Evolutionary conservation across 1,140 invertebrate species (phyloP), one percentile per base, ranked within the genome.

Genomic region (Hyphantria cunea): DNA sequence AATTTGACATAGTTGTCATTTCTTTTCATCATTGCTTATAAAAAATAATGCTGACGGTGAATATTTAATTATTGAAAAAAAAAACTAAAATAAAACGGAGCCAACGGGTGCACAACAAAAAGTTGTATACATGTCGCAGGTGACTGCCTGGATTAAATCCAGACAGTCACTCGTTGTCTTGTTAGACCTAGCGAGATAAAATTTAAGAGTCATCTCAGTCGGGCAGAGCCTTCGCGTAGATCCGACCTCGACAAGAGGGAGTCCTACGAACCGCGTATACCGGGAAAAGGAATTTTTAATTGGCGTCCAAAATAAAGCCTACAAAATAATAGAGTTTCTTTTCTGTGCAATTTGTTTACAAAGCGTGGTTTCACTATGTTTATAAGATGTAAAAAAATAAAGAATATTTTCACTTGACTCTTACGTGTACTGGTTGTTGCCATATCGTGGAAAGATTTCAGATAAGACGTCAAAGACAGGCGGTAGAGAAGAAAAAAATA

Each of bases 201-300:
- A 83, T 79, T 83, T 81, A 80, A 80, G 74, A 76, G 74, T 74
- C 74, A 75, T 78, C 71, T 72, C 70, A 44, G 66, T 63, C 68
- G 67, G 64, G 62, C 60, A 59, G 17, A 62, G 66, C 68, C 67
- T 72, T 64, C 71, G 76, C 72, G 72, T 71, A 81, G 76, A 80
- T 76, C 77, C 74, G 73, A 69, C 65, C 65, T 66, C 71, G 70
- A 82, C 76, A 82, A 78, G 77, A 73, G 72, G 45, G 66, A 65
- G 53, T 70, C 70, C 70, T 58, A 59, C 66, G 70, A 74, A 76
- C 67, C 66, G 66, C 51, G 71, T 69, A 74, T 64, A 70, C 65
- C 69, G 70, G 70, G 70, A 83, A 82, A 81, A 79, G 71, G 78
- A 78, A 80, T 84, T 86, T 86, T 83, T 88, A 86, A 88, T 88